phyloP scores from a whole-genome alignment of 2,797 vertebrate genomes.

The Gymnothorax javanicus region DNA sequence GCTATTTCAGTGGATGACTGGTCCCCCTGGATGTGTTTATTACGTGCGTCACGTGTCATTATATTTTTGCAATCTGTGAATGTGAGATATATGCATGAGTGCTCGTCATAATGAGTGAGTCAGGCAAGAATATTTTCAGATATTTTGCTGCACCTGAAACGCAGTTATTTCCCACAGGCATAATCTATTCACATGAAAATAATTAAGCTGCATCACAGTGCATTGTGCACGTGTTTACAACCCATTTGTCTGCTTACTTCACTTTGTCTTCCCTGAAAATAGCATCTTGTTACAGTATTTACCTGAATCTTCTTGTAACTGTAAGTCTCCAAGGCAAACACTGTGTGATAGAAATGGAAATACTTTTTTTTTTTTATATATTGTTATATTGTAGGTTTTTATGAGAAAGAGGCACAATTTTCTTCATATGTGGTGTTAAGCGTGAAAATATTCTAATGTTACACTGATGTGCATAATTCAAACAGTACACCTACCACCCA shows the following conservation, averaged over 20 bases:
- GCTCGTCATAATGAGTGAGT: slow-evolving; percentile 42
- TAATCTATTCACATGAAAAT: background rate
- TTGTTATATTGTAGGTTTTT: no score
- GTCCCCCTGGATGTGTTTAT: slow-evolving; percentile 19
- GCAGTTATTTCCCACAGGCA: background rate
- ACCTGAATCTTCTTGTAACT: background rate
- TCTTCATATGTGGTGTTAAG: background rate
- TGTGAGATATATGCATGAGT: slow-evolving; percentile 46
- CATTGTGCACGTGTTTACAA: background rate
- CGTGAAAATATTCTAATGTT: background rate
- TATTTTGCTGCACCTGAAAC: slow-evolving; percentile 18
- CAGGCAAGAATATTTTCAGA: slow-evolving; percentile 29
- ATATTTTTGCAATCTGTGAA: slow-evolving; percentile 67
- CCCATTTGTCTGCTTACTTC: background rate
- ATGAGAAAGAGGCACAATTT: background rate
- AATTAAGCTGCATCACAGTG: background rate
- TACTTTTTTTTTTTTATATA: no score
- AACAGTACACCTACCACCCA: background rate
- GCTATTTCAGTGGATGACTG: background rate
- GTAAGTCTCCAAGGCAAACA: background rate
- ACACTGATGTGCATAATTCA: background rate
- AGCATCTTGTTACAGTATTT: background rate
- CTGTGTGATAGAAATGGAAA: background rate
- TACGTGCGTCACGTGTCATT: slow-evolving; percentile 46
- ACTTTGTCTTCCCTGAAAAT: background rate